These are phyloP conservation scores for Temnothorax rugatulus DNA, from an alignment of 2,888 invertebrate genomes.

Conservation along the genomic window DNA sequence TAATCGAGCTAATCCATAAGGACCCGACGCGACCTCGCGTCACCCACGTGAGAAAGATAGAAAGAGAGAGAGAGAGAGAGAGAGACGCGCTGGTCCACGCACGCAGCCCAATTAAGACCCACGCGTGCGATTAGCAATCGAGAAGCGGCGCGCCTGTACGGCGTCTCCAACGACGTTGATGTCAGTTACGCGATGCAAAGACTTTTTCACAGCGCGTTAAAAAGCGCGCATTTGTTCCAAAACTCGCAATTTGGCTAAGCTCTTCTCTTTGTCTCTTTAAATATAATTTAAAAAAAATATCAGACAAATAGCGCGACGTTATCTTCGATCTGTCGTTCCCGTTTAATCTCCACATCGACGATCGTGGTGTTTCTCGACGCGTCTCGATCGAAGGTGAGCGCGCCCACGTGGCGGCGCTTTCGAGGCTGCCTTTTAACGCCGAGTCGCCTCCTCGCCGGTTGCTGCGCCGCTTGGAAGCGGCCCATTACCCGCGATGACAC, in stretches of 20 bases:
- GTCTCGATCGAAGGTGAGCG: slow-evolving; percentile 67
- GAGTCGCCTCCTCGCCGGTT: slow-evolving; percentile 48
- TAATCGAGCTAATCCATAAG: not conserved
- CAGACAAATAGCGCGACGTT: not conserved
- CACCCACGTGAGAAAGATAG: slow-evolving; percentile 49
- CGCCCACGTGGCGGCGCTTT: slow-evolving; percentile 78
- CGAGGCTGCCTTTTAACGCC: slow-evolving; percentile 75
- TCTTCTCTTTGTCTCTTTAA: not conserved
- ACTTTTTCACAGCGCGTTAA: slow-evolving; percentile 54
- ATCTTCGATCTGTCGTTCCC: slow-evolving; percentile 5
- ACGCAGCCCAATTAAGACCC: slow-evolving; percentile 65
- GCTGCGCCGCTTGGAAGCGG: slow-evolving; percentile 53
- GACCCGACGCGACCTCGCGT: slow-evolving; percentile 29
- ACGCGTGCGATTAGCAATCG: slow-evolving; percentile 55
- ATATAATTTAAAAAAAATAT: not conserved
- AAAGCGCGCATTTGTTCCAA: not conserved
- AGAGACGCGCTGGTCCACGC: slow-evolving; percentile 50
- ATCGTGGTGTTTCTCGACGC: slow-evolving; percentile 16
- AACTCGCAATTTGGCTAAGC: not conserved
- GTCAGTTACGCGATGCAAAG: slow-evolving; percentile 6
- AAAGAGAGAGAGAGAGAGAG: not conserved
- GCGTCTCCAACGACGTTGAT: not conserved
- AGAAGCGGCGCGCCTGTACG: slow-evolving; percentile 43
- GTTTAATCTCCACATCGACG: not conserved
- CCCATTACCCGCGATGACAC: slow-evolving; percentile 75